Evolutionary conservation across 2,888 invertebrate genomes (phyloP), one percentile per base, ranked within the genome.

Genomic region (Epiperipatus broadwayi): DNA sequence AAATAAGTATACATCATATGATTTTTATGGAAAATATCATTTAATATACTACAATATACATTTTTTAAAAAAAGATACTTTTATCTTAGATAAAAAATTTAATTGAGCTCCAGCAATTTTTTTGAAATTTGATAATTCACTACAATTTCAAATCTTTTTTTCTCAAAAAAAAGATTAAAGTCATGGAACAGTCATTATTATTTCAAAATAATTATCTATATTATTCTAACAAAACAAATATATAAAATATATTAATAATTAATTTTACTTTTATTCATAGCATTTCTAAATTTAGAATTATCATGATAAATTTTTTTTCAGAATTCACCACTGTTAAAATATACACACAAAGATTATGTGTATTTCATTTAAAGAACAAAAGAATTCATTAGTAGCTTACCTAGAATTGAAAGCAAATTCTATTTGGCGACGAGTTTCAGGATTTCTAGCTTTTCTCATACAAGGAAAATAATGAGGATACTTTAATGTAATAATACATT

Each of bases 391-490:
- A 10, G 18, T 16, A 14, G 29, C 42, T 43, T 36, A 61, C 59
- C 59, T 53, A 3, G 59, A 53, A 42, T 62, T 58, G 41, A 60
- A 62, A 15, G 60, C 61, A 19, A 46, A 57, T 44, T 60, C 60
- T 45, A 65, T 45, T 19, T 33, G 49, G 33, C 49, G 50, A 40
- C 64, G 52, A 2, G 62, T 61, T 31, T 58, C 52, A 4, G 61
- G 59, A 39, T 58, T 55, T 12, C 52, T 49, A 33, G 58, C 58
- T 47, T 61, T 60, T 46, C 61, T 56, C 52, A 61, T 60, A 35
- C 61, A 54, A 3, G 65, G 64, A 46, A 63, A 62, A 43, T 60
- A 59, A 46, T 65, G 63, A 1, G 64, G 64, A 45, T 65, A 65
- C 44, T 65, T 61, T 41, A 65, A 45, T n/a, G 60, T 54, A 5